A percentile compares a stretch with the other conserved stretches of the same genome.
phyloP scores from a whole-genome alignment of 2,113 vertebrate species.

The Chroicocephalus ridibundus region DNA sequence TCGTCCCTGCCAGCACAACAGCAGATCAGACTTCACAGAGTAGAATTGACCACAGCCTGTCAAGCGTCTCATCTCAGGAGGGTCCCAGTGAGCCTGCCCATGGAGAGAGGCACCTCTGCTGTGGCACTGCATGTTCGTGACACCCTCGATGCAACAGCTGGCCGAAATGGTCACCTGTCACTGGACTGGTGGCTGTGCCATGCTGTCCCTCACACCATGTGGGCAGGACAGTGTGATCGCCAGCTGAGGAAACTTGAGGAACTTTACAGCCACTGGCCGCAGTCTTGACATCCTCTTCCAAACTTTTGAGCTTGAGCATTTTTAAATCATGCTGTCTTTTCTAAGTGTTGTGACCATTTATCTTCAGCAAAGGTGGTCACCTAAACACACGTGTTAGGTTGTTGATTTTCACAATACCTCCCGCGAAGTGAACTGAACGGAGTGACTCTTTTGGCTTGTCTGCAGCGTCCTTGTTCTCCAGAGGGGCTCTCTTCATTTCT shows the following conservation, averaged over 20 bases:
- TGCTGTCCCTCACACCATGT: background rate
- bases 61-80: background rate
- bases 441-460: background rate
- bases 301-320: background rate
- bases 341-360: background rate
- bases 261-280: background rate
- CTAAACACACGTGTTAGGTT: background rate
- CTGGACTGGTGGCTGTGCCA: background rate
- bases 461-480: background rate
- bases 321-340: background rate
- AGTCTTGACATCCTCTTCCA: background rate
- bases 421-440: background rate
- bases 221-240: background rate
- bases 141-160: background rate
- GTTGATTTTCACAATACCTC: background rate
- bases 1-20: too few relatives aligned
- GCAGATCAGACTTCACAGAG: background rate
- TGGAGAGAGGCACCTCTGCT: background rate
- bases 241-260: background rate
- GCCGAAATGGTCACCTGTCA: background rate
- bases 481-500: background rate
- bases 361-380: background rate
- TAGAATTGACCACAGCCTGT: background rate
- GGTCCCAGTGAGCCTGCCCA: background rate
- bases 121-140: rapidly evolving